Evolutionary conservation across 2,797 vertebrate genomes (phyloP).

Genomic region (Tenualosa ilisha): DNA sequence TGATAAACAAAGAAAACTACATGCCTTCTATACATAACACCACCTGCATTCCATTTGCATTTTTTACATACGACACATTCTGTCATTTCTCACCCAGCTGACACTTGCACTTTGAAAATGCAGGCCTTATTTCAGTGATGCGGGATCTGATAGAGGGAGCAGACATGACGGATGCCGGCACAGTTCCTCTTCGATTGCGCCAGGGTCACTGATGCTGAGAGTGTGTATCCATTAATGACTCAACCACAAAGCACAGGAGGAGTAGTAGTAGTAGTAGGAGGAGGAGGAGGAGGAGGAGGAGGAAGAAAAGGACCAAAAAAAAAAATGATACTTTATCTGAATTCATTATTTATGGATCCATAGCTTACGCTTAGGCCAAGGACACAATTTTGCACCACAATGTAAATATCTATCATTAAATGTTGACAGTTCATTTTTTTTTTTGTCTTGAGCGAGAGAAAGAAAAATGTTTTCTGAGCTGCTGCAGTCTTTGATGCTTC

Average conservation of each 20-base stretch:
- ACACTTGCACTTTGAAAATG: not conserved
- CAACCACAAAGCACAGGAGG: not conserved
- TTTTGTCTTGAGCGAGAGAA: constrained; percentile 77
- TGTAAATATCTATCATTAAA: constrained; percentile 87
- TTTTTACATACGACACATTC: not conserved
- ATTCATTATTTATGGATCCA: constrained; percentile 83
- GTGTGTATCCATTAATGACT: constrained; percentile 71
- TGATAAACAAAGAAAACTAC: not conserved
- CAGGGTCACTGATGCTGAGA: constrained; percentile 76
- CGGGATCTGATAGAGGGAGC: constrained; percentile 66
- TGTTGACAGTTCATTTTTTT: constrained; percentile 84
- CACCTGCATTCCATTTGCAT: not conserved
- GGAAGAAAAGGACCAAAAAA: constrained; percentile 37
- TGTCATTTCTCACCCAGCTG: not conserved
- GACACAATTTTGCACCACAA: constrained; percentile 84
- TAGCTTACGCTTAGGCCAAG: constrained; percentile 84
- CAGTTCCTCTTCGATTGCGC: constrained; percentile 74
- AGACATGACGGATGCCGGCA: constrained; percentile 73
- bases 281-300: not conserved
- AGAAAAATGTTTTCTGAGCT: constrained; percentile 77
- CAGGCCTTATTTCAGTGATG: constrained; percentile 2
- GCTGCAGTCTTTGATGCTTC: constrained; percentile 55
- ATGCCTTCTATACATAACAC: not conserved
- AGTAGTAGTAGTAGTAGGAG: too few species aligned
- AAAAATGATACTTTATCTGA: constrained; percentile 80